Percentiles rank a stretch among this genome's conserved stretches.
Conservation (phyloP, 2,797 vertebrate species). For the Anguilla megastoma region DNA sequence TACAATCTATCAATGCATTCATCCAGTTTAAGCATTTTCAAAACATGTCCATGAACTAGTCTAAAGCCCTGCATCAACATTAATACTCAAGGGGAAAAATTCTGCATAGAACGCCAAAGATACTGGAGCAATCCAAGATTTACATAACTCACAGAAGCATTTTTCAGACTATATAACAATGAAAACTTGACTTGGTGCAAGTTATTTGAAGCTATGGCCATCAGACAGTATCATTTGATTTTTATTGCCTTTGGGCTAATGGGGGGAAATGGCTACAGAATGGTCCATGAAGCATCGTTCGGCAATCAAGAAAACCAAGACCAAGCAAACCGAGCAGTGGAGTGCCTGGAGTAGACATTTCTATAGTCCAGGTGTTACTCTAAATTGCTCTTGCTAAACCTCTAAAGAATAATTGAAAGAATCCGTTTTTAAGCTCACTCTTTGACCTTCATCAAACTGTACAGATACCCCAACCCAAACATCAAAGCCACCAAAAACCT, state of each 20-base stretch:
- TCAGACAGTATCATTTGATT: no score
- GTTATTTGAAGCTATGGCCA: no score
- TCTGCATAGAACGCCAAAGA: background rate
- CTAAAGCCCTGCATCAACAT: background rate
- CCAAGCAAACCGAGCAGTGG: no score
- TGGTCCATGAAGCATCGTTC: background rate
- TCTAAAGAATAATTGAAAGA: background rate
- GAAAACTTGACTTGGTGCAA: background rate
- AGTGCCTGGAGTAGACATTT: background rate
- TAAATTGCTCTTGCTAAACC: background rate
- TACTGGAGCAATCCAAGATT: background rate
- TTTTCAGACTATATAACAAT: background rate
- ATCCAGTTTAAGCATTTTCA: background rate
- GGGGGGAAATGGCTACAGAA: no score
- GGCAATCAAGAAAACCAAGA: no score
- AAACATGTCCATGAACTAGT: background rate
- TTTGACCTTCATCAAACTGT: background rate
- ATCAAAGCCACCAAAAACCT: constrained; percentile 9
- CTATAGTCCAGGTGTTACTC: background rate
- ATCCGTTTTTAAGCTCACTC: background rate
- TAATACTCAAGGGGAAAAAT: background rate
- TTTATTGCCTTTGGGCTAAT: no score
- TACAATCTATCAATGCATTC: background rate
- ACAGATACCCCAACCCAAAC: constrained; percentile 5
- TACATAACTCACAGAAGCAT: background rate